A percentile compares a stretch with the other conserved stretches of the same genome.
Conservation (phyloP, 1,140 invertebrate species). For the Brachionus calyciflorus region DNA sequence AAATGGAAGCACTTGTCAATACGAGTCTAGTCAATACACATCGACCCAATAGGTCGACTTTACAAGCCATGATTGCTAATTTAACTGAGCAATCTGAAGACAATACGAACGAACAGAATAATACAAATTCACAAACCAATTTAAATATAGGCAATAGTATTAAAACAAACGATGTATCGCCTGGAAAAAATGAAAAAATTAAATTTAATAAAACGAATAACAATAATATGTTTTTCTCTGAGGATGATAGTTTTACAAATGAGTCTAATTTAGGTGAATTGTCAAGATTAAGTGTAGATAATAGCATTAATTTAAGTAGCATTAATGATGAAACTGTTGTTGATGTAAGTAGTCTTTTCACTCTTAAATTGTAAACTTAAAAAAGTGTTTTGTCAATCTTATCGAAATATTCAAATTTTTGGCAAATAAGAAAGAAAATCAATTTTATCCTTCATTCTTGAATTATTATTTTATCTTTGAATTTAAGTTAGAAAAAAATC, state of each 20-base stretch:
- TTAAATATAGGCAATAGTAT: background rate
- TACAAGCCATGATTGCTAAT: constrained; percentile 62
- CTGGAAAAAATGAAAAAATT: background rate
- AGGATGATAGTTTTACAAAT: constrained; percentile 26
- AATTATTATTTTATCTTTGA: too few species aligned
- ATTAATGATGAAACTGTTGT: constrained; percentile 28
- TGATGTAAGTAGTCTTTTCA: background rate
- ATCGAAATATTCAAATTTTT: too few species aligned
- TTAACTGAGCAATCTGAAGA: constrained; percentile 50
- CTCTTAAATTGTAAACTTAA: too few species aligned
- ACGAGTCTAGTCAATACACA: constrained; percentile 49
- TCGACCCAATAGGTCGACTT: constrained; percentile 60
- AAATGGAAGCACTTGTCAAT: constrained; percentile 16
- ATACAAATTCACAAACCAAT: constrained; percentile 50
- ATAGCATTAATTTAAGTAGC: constrained; percentile 6
- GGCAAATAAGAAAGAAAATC: too few species aligned
- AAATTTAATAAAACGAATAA: constrained; percentile 14
- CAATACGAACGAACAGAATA: constrained; percentile 51
- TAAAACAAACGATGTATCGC: background rate
- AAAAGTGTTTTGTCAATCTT: too few species aligned
- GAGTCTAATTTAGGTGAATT: constrained; percentile 36
- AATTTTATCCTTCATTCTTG: too few species aligned
- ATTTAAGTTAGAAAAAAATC: too few species aligned
- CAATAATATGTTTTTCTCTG: background rate
- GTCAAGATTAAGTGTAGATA: constrained; percentile 25